Conservation (phyloP, 2,888 invertebrate species). For the Limulus polyphemus region DNA sequence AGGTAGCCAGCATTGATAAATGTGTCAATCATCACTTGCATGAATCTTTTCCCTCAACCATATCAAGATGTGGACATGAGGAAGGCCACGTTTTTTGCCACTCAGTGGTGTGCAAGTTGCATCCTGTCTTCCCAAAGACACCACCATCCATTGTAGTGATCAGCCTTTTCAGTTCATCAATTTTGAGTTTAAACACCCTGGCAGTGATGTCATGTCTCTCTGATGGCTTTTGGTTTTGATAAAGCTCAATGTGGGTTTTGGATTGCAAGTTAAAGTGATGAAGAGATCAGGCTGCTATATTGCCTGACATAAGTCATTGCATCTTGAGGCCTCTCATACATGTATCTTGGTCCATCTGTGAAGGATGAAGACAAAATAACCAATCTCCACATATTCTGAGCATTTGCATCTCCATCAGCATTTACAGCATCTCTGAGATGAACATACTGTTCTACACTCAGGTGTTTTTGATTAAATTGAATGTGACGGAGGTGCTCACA, state of each 20-base stretch:
- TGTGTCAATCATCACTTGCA: slow-evolving; percentile 23
- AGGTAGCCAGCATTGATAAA: slow-evolving; percentile 24
- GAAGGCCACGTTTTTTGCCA: no score
- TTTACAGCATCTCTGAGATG: no score
- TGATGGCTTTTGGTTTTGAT: slow-evolving; percentile 19
- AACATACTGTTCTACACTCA: slow-evolving; percentile 26
- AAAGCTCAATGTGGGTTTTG: slow-evolving; percentile 27
- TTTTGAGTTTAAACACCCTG: slow-evolving; percentile 30
- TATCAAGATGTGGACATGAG: slow-evolving; percentile 13
- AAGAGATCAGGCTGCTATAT: slow-evolving; percentile 30
- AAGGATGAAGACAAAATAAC: no score
- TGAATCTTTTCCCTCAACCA: slow-evolving; percentile 12
- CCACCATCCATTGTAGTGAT: slow-evolving; percentile 8
- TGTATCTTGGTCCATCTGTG: no score
- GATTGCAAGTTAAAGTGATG: slow-evolving; percentile 32
- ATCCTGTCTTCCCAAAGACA: slow-evolving; percentile 26
- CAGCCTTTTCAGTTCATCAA: slow-evolving; percentile 24
- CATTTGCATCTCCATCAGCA: no score
- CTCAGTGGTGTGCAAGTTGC: slow-evolving; percentile 23
- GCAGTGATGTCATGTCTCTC: slow-evolving; percentile 29
- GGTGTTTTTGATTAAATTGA: background rate
- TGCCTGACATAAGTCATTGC: slow-evolving; percentile 34
- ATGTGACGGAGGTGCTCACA: background rate
- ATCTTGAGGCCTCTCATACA: no score
- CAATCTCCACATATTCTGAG: no score